phyloP scores from a whole-genome alignment of 2,797 vertebrate species.

The Notolabrus celidotus region DNA sequence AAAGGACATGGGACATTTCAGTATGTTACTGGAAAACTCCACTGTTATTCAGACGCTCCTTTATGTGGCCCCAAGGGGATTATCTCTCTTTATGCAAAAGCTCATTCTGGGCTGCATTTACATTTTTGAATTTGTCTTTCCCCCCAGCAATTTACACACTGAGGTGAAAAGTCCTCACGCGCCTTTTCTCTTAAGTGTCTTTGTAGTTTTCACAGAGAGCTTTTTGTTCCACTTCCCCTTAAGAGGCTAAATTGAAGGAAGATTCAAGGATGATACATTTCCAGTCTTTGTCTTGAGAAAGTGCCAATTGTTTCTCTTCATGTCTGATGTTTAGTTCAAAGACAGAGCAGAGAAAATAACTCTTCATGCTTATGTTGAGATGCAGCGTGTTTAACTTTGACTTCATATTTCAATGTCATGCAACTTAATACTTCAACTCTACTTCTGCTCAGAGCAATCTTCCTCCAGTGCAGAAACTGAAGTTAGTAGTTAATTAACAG shows the following conservation, averaged over 20 bases:
- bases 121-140: slow-evolving; percentile 62
- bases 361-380: slow-evolving; percentile 17
- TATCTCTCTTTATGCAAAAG: slow-evolving; percentile 32
- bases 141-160: slow-evolving; percentile 51
- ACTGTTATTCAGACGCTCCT: slow-evolving; percentile 35
- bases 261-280: slow-evolving; percentile 22
- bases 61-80: slow-evolving; percentile 25
- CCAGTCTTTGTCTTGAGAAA: slow-evolving; percentile 17
- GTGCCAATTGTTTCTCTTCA: neutral
- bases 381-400: neutral
- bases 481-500: neutral
- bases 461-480: neutral
- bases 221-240: slow-evolving; percentile 45
- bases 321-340: slow-evolving; percentile 5
- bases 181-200: slow-evolving; percentile 29
- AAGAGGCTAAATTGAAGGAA: slow-evolving; percentile 25
- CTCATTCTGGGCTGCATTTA: slow-evolving; percentile 43
- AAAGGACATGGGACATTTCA: slow-evolving; percentile 60
- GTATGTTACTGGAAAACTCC: slow-evolving; percentile 43
- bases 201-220: slow-evolving; percentile 5
- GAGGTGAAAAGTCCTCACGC: slow-evolving; percentile 34
- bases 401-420: slow-evolving; percentile 7
- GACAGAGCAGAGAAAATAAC: neutral
- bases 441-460: neutral
- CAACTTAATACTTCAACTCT: neutral